phyloP scores from a whole-genome alignment of 2,888 invertebrate species.

The Camponotus fellah region DNA sequence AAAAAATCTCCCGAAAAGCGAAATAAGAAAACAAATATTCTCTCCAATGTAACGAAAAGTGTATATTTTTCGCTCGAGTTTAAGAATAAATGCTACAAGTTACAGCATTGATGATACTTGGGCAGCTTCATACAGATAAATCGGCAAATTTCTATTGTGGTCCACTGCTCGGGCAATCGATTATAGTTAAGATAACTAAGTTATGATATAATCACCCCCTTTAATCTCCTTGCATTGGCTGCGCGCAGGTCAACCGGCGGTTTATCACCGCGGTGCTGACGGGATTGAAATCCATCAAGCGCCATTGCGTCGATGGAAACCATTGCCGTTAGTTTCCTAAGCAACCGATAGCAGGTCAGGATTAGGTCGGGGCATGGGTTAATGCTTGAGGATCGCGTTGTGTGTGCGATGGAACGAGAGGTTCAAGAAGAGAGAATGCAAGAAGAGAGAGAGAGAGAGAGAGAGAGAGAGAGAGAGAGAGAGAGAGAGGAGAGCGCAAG shows the following conservation, averaged over 20 bases:
- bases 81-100: conserved; percentile 23
- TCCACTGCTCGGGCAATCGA: conserved; percentile 29
- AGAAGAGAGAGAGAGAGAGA: conserved; percentile 16
- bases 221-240: conserved; percentile 73
- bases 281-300: conserved; percentile 52
- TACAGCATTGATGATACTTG: conserved; percentile 4
- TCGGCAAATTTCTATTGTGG: conserved; percentile 29
- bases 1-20: background rate
- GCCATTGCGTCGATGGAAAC: conserved; percentile 69
- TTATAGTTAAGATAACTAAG: conserved; percentile 55
- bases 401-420: conserved; percentile 59
- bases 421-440: conserved; percentile 6
- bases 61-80: background rate
- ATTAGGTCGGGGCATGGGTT: conserved; percentile 72
- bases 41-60: background rate
- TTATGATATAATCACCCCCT: conserved; percentile 71
- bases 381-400: conserved; percentile 75
- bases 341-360: conserved; percentile 74
- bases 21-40: background rate
- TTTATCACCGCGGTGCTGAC: conserved; percentile 51
- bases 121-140: conserved; percentile 27
- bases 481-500: conserved; percentile 30
- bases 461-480: background rate
- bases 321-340: conserved; percentile 80
- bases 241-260: conserved; percentile 53